A percentile compares a stretch with the other conserved stretches of the same genome.
These are phyloP conservation scores for Cepphus grylle DNA, from an alignment of 2,113 vertebrate species.

Conservation along the genomic window DNA sequence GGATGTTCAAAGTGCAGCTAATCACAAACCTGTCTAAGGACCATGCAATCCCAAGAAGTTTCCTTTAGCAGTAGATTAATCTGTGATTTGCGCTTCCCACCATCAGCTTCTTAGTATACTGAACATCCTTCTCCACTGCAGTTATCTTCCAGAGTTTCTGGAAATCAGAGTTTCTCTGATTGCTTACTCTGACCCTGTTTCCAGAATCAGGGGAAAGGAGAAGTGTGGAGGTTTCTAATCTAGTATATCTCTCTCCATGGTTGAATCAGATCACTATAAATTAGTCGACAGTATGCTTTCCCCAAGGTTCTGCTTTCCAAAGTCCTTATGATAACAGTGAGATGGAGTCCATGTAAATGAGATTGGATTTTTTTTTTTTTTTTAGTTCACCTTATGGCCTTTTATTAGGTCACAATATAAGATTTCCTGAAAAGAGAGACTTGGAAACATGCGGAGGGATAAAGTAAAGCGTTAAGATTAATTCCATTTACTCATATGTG, in stretches of 20 bases:
- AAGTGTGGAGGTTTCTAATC: background rate
- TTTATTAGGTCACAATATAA: background rate
- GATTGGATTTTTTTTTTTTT: background rate
- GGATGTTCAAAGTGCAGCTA: background rate
- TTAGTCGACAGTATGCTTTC: background rate
- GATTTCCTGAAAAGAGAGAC: background rate
- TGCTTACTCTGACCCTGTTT: background rate
- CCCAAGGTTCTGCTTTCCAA: background rate
- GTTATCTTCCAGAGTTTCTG: background rate
- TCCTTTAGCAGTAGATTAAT: background rate
- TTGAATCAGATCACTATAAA: background rate
- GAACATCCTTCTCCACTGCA: background rate
- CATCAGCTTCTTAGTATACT: background rate
- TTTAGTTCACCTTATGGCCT: background rate
- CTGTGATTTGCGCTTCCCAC: background rate
- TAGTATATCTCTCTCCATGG: background rate
- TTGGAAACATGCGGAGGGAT: background rate
- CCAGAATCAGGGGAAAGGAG: background rate
- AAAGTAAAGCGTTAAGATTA: background rate
- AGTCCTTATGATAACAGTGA: background rate
- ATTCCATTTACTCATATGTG: background rate
- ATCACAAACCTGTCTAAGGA: background rate
- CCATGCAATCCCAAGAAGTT: background rate
- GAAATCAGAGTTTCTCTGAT: background rate
- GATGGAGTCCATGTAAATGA: background rate